Conservation (phyloP, 2,113 vertebrate genomes). For the Enhydra lutris region DNA sequence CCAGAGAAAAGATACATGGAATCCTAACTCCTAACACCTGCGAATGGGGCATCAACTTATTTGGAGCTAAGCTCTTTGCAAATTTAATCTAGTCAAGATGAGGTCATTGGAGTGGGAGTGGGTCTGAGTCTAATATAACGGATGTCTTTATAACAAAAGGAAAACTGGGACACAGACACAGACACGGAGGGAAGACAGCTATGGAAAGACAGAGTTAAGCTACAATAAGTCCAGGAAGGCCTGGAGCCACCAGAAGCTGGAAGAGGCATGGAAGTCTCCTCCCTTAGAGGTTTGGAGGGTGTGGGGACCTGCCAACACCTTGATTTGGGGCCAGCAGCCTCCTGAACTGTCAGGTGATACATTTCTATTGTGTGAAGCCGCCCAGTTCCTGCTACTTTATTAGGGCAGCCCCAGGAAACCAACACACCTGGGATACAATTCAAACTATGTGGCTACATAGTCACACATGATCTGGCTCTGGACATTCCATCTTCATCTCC, state of each 20-base stretch:
- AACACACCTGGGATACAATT: not conserved
- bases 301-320: not conserved
- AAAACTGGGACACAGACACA: not conserved
- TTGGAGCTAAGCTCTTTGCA: not conserved
- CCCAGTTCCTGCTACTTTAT: not conserved
- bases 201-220: not conserved
- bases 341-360: not conserved
- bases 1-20: not conserved
- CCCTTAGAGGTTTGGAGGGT: not conserved
- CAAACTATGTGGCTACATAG: not conserved
- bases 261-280: not conserved
- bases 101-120: not conserved
- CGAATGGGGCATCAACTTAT: not conserved
- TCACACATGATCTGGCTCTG: not conserved
- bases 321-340: not conserved
- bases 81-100: not conserved
- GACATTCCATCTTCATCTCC: not conserved
- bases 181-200: not conserved
- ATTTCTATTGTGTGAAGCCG: not conserved
- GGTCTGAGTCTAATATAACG: not conserved
- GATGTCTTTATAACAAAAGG: not conserved
- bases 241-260: not conserved
- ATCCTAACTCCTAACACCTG: not conserved
- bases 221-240: not conserved
- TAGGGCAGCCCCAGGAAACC: not conserved